Evolutionary conservation across 2,113 vertebrate species (phyloP).

Genomic region (Cephalopholis sonnerati): DNA sequence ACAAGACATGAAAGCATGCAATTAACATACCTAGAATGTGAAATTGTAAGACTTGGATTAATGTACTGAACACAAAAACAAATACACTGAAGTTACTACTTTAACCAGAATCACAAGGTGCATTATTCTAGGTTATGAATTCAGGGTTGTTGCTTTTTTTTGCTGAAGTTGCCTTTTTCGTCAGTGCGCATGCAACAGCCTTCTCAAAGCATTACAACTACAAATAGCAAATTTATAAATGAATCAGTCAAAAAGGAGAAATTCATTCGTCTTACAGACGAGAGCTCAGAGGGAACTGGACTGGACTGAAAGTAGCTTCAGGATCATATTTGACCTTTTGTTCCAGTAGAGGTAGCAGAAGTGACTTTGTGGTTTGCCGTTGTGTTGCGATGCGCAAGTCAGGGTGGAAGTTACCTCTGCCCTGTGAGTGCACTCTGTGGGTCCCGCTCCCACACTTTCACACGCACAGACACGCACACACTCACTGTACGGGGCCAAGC

Average conservation of each 20-base stretch:
- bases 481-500: constrained; percentile 46
- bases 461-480: constrained; percentile 12
- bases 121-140: background rate
- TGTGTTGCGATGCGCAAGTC: constrained; percentile 51
- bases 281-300: constrained; percentile 39
- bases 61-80: background rate
- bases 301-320: constrained; percentile 47
- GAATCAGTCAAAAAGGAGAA: background rate
- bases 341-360: constrained; percentile 73
- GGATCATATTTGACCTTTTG: constrained; percentile 69
- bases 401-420: constrained; percentile 75
- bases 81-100: background rate
- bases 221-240: background rate
- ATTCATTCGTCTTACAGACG: background rate
- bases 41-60: background rate
- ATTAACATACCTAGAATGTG: background rate
- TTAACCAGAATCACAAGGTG: background rate
- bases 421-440: constrained; percentile 74
- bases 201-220: background rate
- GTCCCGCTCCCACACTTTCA: constrained; percentile 35
- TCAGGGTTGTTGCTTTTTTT: background rate
- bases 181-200: background rate
- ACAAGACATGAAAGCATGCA: background rate
- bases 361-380: constrained; percentile 74
- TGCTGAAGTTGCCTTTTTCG: constrained; percentile 7